Evolutionary conservation across 2,113 vertebrate genomes (phyloP), one percentile per base, ranked within the genome.

Genomic region (Nerophis lumbriciformis): DNA sequence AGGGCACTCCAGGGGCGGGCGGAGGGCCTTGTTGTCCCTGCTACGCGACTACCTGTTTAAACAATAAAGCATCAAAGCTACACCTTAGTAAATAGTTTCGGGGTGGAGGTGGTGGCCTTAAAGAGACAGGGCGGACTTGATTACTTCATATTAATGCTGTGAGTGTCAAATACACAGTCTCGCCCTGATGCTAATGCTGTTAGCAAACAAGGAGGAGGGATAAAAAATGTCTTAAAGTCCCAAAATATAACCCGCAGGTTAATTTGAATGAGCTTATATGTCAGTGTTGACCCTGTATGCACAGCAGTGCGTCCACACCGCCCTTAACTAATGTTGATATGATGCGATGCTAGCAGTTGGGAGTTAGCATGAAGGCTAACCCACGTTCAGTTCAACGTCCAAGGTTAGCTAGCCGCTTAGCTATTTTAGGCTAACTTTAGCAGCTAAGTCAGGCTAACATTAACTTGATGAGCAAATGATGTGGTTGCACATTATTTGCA

Each of bases 121-220:
- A 90, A 92, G 89, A 85, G 83, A 88, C 90, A 89, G 87, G 69
- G 69, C 79, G 88, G 63, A 58, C 73, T 78, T 80, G 71, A 88
- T 88, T 85, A 72, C 83, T 80, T 83, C 76, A 78, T 74, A 84
- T 83, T 84, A 87, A 85, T 68, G 75, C 58, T 48, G 68, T 45
- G 77, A 66, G 39, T 76, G 77, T 74, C 72, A 54, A 68, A 77
- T 11, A 4, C 8, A n/a, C 9, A 13, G 59, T 37, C 36, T 35
- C 14, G 4, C n/a, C 11, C 55, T 57, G 44, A 57, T 44, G 55
- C 55, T 57, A 57, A 44, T 4, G 44, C 8, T 10, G 55, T 6
- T 13, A 44, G 19, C 37, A 35, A 36, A 72, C 82, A 76, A 64
- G 9, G 8, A 28, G 8, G 6, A 9, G 3, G 12, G 42, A 9